A percentile compares a stretch with the other conserved stretches of the same genome.
Evolutionary conservation across 1,140 invertebrate species (phyloP).

Genomic region (Metaphire vulgaris): DNA sequence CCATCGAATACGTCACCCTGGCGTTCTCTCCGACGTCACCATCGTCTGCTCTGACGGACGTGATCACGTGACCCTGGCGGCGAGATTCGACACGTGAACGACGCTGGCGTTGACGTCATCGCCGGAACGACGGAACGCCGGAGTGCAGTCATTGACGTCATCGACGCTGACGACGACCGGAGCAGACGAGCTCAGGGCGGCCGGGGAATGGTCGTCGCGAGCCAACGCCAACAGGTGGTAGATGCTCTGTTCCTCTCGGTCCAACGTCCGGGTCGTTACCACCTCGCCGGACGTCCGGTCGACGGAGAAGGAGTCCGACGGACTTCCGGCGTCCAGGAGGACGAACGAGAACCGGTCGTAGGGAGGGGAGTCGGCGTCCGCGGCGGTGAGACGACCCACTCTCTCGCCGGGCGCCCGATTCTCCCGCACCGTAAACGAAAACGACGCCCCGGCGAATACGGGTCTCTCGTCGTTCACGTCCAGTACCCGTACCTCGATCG

Average conservation of each 20-base stretch:
- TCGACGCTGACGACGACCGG: slow-evolving; percentile 60
- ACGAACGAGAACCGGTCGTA: slow-evolving; percentile 15
- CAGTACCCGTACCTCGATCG: slow-evolving; percentile 62
- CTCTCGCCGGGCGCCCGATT: slow-evolving; percentile 18
- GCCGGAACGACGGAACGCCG: slow-evolving; percentile 62
- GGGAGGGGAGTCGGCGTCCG: slow-evolving; percentile 17
- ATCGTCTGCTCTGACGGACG: slow-evolving; percentile 69
- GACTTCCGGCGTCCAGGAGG: neutral
- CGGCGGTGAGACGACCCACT: slow-evolving; percentile 20
- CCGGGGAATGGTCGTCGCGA: slow-evolving; percentile 58
- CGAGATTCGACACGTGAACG: neutral
- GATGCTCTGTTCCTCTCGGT: slow-evolving; percentile 10
- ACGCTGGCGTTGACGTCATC: neutral
- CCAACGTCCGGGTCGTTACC: slow-evolving; percentile 7
- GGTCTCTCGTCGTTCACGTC: slow-evolving; percentile 30
- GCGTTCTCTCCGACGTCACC: slow-evolving; percentile 87
- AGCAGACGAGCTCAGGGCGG: slow-evolving; percentile 36
- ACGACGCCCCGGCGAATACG: slow-evolving; percentile 6
- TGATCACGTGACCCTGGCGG: slow-evolving; percentile 2
- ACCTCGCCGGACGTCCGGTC: slow-evolving; percentile 16
- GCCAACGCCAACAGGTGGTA: slow-evolving; percentile 13
- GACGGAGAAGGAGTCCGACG: slow-evolving; percentile 2
- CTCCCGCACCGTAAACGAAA: slow-evolving; percentile 23
- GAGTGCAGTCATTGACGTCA: slow-evolving; percentile 91
- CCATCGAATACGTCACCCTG: slow-evolving; percentile 76